Evolutionary conservation across 30 jellyfish, hydroid and myxozoan genomes (phyloP).

Genomic region (Aurelia sp.): DNA sequence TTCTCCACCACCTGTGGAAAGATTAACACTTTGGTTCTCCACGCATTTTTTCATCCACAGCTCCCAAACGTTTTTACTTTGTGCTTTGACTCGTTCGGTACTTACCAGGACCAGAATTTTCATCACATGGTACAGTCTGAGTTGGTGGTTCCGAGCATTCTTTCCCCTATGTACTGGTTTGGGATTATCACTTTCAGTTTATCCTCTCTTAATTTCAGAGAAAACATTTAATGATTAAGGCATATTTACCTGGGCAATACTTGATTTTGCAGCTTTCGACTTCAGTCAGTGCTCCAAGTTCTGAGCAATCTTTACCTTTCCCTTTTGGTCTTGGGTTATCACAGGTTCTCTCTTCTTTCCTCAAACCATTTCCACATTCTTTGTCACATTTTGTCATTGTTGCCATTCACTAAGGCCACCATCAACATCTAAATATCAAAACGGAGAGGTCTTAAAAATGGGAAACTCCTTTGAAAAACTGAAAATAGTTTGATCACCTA

Average conservation of each 20-base stretch:
- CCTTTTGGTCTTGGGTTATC: conserved; percentile 23
- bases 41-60: too few relatives aligned
- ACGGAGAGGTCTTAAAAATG: background rate
- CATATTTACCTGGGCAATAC: conserved; percentile 46
- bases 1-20: too few relatives aligned
- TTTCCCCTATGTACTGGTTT: too few relatives aligned
- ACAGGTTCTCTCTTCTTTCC: conserved; percentile 41
- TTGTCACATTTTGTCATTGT: conserved; percentile 39
- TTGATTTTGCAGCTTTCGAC: conserved; percentile 15
- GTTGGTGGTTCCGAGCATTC: too few relatives aligned
- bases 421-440: background rate
- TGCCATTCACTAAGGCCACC: conserved; percentile 48
- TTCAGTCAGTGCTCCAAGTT: background rate
- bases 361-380: conserved; percentile 60
- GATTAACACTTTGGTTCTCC: too few relatives aligned
- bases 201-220: too few relatives aligned
- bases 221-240: too few relatives aligned
- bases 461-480: background rate
- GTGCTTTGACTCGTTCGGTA: too few relatives aligned
- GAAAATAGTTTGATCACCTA: background rate
- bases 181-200: too few relatives aligned
- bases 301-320: conserved; percentile 31
- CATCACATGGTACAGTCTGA: too few relatives aligned
- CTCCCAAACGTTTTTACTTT: too few relatives aligned
- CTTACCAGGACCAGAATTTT: too few relatives aligned